A percentile compares a stretch with the other conserved stretches of the same genome.
Evolutionary conservation across 2,888 invertebrate genomes (phyloP).

Genomic region (Drosophila subquinaria): DNA sequence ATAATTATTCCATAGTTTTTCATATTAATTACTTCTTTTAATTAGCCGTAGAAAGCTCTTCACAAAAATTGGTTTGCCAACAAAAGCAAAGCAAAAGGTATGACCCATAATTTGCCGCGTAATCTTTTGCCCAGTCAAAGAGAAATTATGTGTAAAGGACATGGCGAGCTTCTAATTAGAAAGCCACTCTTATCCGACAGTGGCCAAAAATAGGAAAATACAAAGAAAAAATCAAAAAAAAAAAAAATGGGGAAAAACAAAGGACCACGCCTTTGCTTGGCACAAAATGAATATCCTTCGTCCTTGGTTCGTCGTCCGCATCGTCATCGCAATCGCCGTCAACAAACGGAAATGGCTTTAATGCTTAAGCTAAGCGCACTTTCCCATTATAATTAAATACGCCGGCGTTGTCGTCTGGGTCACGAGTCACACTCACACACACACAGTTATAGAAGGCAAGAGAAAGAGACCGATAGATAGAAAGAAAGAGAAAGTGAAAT

Average conservation of each 20-base stretch:
- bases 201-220: constrained; percentile 7
- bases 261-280: constrained; percentile 29
- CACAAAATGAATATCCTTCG: constrained; percentile 25
- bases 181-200: constrained; percentile 9
- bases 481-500: not conserved
- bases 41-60: not conserved
- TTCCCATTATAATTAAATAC: constrained; percentile 74
- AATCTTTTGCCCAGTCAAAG: constrained; percentile 24
- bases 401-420: constrained; percentile 30
- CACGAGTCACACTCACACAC: constrained; percentile 2
- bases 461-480: not conserved
- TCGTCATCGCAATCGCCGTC: constrained; percentile 41
- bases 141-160: constrained; percentile 36
- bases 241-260: constrained; percentile 9
- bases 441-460: not conserved
- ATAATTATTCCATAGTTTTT: not conserved
- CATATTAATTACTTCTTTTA: constrained; percentile 1
- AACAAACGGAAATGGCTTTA: constrained; percentile 72
- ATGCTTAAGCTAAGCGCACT: constrained; percentile 67
- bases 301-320: constrained; percentile 19
- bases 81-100: constrained; percentile 1
- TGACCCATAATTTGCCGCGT: constrained; percentile 15
- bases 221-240: not conserved
- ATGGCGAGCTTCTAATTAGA: constrained; percentile 53
- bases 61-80: not conserved